Evolutionary conservation across 2,113 vertebrate species (phyloP).

Genomic region (Verasper variegatus): DNA sequence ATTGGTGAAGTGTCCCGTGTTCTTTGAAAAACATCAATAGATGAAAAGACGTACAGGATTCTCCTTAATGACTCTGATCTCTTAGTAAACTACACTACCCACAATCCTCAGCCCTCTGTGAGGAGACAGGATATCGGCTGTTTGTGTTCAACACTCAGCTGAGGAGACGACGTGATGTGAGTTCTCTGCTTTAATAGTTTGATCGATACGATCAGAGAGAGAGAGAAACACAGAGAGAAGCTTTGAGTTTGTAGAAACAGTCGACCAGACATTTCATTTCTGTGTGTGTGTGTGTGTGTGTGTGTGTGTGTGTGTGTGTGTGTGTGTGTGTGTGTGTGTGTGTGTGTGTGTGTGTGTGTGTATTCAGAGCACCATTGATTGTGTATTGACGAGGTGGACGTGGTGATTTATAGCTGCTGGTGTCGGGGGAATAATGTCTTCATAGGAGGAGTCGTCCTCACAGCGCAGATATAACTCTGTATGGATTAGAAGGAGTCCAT

Average conservation of each 20-base stretch:
- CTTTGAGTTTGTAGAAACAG: not conserved
- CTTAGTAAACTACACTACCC: not conserved
- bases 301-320: not conserved
- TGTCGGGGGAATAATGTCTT: constrained; percentile 64
- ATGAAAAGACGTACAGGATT: not conserved
- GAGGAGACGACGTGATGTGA: not conserved
- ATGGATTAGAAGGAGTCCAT: constrained; percentile 58
- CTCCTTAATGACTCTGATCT: not conserved
- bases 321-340: constrained; percentile 16
- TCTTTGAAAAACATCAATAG: not conserved
- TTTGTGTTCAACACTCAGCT: not conserved
- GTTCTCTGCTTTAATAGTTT: not conserved
- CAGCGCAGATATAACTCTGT: constrained; percentile 55
- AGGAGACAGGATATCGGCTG: not conserved
- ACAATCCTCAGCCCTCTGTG: not conserved
- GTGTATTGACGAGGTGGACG: constrained; percentile 69
- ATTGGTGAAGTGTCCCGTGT: not conserved
- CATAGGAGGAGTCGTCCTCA: constrained; percentile 61
- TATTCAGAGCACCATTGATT: constrained; percentile 59
- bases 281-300: not conserved
- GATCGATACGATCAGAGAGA: not conserved
- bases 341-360: no score
- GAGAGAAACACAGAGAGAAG: not conserved
- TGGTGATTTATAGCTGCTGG: constrained; percentile 72
- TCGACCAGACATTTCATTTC: not conserved